Evolutionary conservation across 2,888 invertebrate genomes (phyloP).

Genomic region (Margaritifera margaritifera): DNA sequence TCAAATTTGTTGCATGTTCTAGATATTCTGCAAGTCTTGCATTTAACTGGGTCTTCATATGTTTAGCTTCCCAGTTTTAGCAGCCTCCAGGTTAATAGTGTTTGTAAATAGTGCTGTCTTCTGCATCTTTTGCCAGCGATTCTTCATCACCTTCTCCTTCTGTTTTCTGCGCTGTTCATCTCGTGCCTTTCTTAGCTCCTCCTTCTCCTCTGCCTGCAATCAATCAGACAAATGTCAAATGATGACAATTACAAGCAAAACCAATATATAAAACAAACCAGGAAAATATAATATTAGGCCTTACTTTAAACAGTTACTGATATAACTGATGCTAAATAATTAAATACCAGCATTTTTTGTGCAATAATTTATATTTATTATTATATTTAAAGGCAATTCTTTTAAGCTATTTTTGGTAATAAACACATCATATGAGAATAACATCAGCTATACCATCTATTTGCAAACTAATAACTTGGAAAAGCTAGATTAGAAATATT

Average conservation of each 20-base stretch:
- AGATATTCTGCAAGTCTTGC: too few species aligned
- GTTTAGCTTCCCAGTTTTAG: constrained; percentile 39
- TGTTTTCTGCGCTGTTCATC: constrained; percentile 51
- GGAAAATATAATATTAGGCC: neutral
- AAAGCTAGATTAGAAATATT: too few species aligned
- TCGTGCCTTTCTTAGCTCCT: constrained; percentile 44
- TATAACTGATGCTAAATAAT: neutral
- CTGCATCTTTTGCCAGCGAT: constrained; percentile 41
- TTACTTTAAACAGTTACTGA: neutral
- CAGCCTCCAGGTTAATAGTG: constrained; percentile 36
- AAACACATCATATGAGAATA: too few species aligned
- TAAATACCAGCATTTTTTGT: too few species aligned
- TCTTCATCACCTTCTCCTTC: constrained; percentile 52
- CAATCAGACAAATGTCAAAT: constrained; percentile 2
- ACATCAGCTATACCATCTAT: too few species aligned
- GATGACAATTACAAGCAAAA: neutral
- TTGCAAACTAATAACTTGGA: too few species aligned
- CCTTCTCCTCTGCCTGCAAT: constrained; percentile 55
- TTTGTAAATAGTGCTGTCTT: constrained; percentile 38
- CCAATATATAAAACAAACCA: neutral
- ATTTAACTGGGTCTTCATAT: constrained; percentile 12
- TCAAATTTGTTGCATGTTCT: too few species aligned
- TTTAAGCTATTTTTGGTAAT: too few species aligned
- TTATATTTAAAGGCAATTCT: too few species aligned
- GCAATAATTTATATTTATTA: too few species aligned